These are phyloP conservation scores for Candoia aspera DNA, from an alignment of 2,113 vertebrate species.

Conservation along the genomic window DNA sequence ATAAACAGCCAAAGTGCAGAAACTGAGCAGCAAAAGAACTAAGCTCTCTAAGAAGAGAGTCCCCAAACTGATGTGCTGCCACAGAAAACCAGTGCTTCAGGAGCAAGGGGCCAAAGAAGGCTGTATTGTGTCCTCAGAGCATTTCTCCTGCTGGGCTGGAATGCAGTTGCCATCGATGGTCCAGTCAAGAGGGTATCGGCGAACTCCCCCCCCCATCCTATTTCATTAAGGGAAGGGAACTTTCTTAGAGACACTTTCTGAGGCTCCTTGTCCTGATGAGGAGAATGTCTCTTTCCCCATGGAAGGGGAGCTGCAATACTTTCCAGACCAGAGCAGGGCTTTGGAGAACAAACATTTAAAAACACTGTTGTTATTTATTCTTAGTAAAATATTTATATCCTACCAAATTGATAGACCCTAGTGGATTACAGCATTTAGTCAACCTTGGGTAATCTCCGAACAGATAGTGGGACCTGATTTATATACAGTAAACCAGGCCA, in stretches of 20 bases:
- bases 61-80: not conserved
- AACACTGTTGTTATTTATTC: not conserved
- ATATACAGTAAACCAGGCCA: not conserved
- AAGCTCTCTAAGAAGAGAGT: not conserved
- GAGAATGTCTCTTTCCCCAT: not conserved
- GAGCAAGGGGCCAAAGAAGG: not conserved
- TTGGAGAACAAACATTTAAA: not conserved
- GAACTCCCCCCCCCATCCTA: not conserved
- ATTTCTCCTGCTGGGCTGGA: not conserved
- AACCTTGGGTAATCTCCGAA: not conserved
- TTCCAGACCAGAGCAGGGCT: not conserved
- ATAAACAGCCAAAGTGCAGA: not conserved
- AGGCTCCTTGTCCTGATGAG: not conserved
- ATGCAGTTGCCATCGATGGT: not conserved
- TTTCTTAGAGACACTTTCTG: not conserved
- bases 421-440: not conserved
- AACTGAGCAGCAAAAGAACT: not conserved
- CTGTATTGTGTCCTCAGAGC: not conserved
- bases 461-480: not conserved
- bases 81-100: not conserved
- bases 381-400: not conserved
- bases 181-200: not conserved
- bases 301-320: not conserved
- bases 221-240: not conserved
- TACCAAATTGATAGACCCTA: not conserved